A percentile compares a stretch with the other conserved stretches of the same genome.
phyloP scores from a whole-genome alignment of 2,113 vertebrate genomes.

The Gadus chalcogrammus region DNA sequence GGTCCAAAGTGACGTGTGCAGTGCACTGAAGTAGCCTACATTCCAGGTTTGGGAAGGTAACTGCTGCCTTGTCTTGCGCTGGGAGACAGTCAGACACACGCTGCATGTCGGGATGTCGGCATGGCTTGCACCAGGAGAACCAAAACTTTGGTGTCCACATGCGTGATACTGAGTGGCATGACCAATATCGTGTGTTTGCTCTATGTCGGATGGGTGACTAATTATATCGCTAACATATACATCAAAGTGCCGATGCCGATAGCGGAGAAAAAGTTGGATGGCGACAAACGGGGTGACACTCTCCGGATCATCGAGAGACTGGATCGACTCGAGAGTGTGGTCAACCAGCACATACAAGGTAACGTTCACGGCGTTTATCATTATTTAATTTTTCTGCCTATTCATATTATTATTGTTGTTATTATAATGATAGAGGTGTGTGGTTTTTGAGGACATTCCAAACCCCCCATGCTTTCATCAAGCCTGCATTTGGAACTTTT shows the following conservation, averaged over 20 bases:
- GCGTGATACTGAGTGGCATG: slow-evolving; percentile 98
- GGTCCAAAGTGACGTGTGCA: slow-evolving; percentile 18
- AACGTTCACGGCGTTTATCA: slow-evolving; percentile 26
- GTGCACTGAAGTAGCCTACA: slow-evolving; percentile 30
- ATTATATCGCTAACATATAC: slow-evolving; percentile 95
- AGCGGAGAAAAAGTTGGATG: slow-evolving; percentile 88
- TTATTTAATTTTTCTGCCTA: too few species aligned
- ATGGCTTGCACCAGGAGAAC: slow-evolving; percentile 99
- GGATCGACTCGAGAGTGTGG: slow-evolving; percentile 94
- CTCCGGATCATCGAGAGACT: slow-evolving; percentile 93
- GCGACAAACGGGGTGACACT: slow-evolving; percentile 91
- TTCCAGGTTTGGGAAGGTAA: slow-evolving; percentile 29
- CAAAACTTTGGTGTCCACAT: slow-evolving; percentile 99
- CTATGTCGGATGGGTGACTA: slow-evolving; percentile 98
- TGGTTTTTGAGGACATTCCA: too few species aligned
- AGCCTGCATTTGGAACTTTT: too few species aligned
- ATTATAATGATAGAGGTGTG: too few species aligned
- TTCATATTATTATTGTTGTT: too few species aligned
- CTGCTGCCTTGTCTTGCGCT: slow-evolving; percentile 58
- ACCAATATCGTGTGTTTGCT: slow-evolving; percentile 97
- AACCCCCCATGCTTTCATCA: too few species aligned
- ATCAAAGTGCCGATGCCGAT: slow-evolving; percentile 91
- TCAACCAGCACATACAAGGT: slow-evolving; percentile 99
- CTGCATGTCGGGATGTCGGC: slow-evolving; percentile 90
- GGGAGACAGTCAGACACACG: slow-evolving; percentile 55